Base-by-base conservation (phyloP, 2,888 invertebrate genomes). In the Fragum sueziense region DNA sequence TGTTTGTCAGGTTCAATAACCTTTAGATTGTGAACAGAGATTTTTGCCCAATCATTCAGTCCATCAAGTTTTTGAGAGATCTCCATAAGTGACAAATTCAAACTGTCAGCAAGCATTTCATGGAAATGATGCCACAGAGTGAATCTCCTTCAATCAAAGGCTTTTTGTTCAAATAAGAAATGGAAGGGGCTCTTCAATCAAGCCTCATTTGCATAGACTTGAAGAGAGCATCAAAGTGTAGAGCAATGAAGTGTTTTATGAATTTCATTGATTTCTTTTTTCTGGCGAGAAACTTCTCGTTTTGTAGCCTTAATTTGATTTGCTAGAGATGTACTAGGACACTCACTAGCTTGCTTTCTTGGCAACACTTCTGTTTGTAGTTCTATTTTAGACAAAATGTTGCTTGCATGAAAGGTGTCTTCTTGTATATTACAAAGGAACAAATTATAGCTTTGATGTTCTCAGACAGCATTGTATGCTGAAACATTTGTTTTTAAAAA, bases 11-110 rank as follows among this genome's bases (percentile, higher is more conserved):
- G 52, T 52, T 52, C 11, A 52, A 52, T 52, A 52, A 52, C 52
- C 22, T 52, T n/a, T 52, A 6, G 20, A 6, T 6, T 17, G 22
- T 11, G 41, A 9, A 52, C 52, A 52, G 22, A 22, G 22, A n/a
- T 22, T 52, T 52, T 52, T 6, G n/a, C 6, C 37, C 25, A 37
- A 62, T 62, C 62, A 62, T 62, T n/a, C 37, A 37, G 34, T 62
- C 62, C 37, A 62, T 37, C 62, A 34, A 22, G 1, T 37, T 62
- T 62, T 34, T 62, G 62, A 62, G 62, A 34, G 62, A 27, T 59
- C 20, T 62, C 62, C 25, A 62, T 62, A 62, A 62, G 62, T 62
- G 62, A 62, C 62, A 62, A 62, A 37, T 62, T 37, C 34, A 37
- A 62, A 37, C 62, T 62, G 62, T 62, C 62, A 62, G 17, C n/a